A percentile compares a stretch with the other conserved stretches of the same genome.
These are phyloP conservation scores for Melanogrammus aeglefinus DNA, from an alignment of 2,797 vertebrate species.

Conservation along the genomic window DNA sequence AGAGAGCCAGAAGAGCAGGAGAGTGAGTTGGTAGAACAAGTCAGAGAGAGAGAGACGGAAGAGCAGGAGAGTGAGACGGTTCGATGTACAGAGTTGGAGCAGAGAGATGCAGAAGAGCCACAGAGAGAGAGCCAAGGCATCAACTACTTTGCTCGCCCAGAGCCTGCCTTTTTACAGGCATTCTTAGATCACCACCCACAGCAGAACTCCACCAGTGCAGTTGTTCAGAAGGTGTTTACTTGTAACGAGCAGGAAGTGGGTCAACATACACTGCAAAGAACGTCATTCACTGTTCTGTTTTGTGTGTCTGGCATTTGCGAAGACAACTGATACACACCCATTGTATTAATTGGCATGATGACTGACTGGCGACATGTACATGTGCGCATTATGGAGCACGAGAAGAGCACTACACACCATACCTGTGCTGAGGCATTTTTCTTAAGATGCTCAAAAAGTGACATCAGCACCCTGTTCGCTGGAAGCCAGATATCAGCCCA, in stretches of 20 bases:
- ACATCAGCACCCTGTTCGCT: conserved; percentile 15
- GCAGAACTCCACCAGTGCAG: not conserved
- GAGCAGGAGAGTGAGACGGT: not conserved
- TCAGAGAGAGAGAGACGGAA: no score
- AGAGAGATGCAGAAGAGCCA: conserved; percentile 12
- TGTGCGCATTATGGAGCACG: not conserved
- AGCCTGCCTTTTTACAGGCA: conserved; percentile 7
- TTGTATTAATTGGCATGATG: not conserved
- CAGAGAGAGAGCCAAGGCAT: conserved; percentile 12
- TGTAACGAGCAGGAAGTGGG: not conserved
- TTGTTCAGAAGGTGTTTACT: not conserved
- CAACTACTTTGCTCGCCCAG: conserved; percentile 8
- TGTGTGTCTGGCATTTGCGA: not conserved
- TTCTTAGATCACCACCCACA: not conserved
- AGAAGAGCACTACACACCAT: conserved; percentile 10
- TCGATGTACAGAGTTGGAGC: not conserved
- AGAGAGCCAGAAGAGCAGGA: no score
- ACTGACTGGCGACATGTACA: not conserved
- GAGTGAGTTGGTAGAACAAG: no score
- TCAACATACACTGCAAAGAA: not conserved
- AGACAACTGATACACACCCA: not conserved
- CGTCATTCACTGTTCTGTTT: not conserved
- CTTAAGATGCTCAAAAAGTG: conserved; percentile 15
- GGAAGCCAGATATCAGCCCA: no score
- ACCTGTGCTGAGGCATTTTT: conserved; percentile 20